Base-by-base conservation (phyloP, 2,113 vertebrate species). In the Heloderma charlesbogerti region DNA sequence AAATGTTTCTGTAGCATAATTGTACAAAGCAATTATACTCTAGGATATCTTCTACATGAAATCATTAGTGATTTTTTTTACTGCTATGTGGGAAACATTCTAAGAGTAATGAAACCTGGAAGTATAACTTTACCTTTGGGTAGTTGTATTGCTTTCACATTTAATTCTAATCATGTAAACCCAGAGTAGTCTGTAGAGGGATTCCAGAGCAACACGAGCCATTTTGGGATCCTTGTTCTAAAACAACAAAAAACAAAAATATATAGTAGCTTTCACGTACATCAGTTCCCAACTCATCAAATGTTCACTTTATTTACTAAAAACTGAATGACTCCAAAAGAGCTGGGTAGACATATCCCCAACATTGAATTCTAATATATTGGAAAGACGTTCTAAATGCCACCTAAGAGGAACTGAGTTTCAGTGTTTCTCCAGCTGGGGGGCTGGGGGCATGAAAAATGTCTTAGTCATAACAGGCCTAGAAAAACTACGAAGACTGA, bases 111-210 rank as follows among this genome's bases (percentile, higher is more conserved):
- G 57, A 88, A 2, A 27, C 12, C 29, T 29, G 37, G 80, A 80
- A 92, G 79, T 71, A 67, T 7, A 90, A 66, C 84, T 93, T 97
- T 97, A 99, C 99, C 99, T 99, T 95, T 99, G 99, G 80, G 99
- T 99, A 92, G 98, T 98, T 16, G 99, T 99, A 97, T 99, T 99
- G 97, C 99, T 99, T 97, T 99, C 99, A 97, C 99, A 99, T 98
- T 99, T 99, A 96, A 99, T 99, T 93, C 99, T 97, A 94, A 99
- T 99, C 99, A 99, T 99, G 96, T 99, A 99, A 95, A 99, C 99
- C 99, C 99, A 99, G 31, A 99, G 98, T 91, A 99, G 97, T 95
- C 99, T 98, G 96, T 99, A 99, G 43, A 99, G 97, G 31, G 99
- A 99, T 96, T 99, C 99, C 91, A 99, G 97, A 85, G 99, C 99